Evolutionary conservation across 2,888 invertebrate genomes (phyloP).

Genomic region (Harpalus rubripes): DNA sequence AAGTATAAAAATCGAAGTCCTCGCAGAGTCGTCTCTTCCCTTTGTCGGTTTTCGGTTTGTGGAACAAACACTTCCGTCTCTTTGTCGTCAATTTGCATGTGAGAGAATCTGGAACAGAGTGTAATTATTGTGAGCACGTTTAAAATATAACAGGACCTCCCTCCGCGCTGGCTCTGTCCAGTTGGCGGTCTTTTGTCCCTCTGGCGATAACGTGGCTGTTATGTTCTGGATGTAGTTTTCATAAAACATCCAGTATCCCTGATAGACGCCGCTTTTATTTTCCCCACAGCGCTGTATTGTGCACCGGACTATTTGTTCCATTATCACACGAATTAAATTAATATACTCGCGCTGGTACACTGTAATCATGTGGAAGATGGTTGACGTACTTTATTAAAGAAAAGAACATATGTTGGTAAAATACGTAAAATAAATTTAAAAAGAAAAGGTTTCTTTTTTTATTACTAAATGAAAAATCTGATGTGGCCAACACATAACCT

Average conservation of each 20-base stretch:
- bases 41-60: background rate
- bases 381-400: background rate
- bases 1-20: background rate
- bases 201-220: constrained; percentile 16
- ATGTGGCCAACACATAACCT: too few species aligned
- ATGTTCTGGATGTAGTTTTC: constrained; percentile 5
- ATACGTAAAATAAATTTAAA: too few species aligned
- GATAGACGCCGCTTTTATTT: constrained; percentile 17
- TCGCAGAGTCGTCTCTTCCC: background rate
- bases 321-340: constrained; percentile 3
- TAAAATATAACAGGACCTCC: background rate
- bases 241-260: background rate
- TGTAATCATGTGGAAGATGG: background rate
- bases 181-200: constrained; percentile 22
- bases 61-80: background rate
- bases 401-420: too few species aligned
- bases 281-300: background rate
- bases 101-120: constrained; percentile 1
- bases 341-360: background rate
- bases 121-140: background rate
- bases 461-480: too few species aligned
- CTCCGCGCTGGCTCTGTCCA: constrained; percentile 13
- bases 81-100: background rate
- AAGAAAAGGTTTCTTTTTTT: too few species aligned
- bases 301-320: background rate